Evolutionary conservation across 92 coral and sea anemone genomes (phyloP), one percentile per base, ranked within the genome.

Genomic region (Paragorgia papillata): DNA sequence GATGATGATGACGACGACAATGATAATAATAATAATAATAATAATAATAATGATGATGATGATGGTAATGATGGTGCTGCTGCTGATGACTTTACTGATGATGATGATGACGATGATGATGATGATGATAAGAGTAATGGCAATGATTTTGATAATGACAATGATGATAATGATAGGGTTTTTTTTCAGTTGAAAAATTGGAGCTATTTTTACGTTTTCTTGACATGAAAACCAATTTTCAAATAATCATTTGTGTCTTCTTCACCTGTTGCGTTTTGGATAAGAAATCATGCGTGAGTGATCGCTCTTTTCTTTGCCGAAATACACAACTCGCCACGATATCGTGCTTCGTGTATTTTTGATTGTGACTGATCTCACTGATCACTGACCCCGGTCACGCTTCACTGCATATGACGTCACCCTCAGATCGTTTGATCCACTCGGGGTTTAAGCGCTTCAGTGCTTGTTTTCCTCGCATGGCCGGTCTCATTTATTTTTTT

Each of bases 341-440:
- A n/a, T 71, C 21, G 46, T 29, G 65, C 63, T 20, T 54, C 64
- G 18, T 71, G 78, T 71, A 71, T 71, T 71, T 55, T 25, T 34
- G 65, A 27, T 31, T 41, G 63, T 71, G 78, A 71, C 63, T 24
- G 25, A 48, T 69, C 48, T 40, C 2, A n/a, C n/a, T n/a, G n/a
- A n/a, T n/a, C n/a, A 37, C 10, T 10, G 10, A 14, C 59, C 9
- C 33, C 33, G 35, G 78, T 53, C 65, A 71, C 78, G 62, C 63
- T 71, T 28, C 64, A 71, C 22, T 71, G 51, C 32, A 25, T 43
- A 54, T 71, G 78, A 71, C 78, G 64, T 71, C 78, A 71, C 54
- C 12, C 43, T 43, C 64, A 24, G 78, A 32, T 49, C 64, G 64
- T 9, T 14, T 15, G 22, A 56, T 13, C 31, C 33, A 3, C 8